Conservation (phyloP, 2,113 vertebrate genomes). For the Columbina picui region DNA sequence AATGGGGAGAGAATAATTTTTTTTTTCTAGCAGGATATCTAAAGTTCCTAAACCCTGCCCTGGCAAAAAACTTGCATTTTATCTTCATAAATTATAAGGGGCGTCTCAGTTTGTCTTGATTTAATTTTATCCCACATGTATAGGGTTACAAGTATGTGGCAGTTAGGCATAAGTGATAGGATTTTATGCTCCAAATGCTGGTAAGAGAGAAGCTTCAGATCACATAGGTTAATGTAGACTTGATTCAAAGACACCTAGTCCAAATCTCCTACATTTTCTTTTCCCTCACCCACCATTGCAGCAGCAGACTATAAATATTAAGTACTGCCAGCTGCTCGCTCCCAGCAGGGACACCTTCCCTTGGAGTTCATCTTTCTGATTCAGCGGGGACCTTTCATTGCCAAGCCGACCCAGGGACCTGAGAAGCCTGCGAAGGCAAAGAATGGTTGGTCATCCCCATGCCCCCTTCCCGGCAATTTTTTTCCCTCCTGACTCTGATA, state of each 20-base stretch:
- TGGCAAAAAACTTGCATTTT: slow-evolving; percentile 4
- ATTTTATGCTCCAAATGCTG: slow-evolving; percentile 75
- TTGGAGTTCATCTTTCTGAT: neutral
- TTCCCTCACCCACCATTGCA: neutral
- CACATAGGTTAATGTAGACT: slow-evolving; percentile 45
- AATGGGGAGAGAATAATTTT: neutral
- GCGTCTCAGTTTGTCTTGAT: neutral
- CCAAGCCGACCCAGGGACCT: neutral
- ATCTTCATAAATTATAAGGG: slow-evolving; percentile 5
- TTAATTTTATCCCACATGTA: slow-evolving; percentile 55
- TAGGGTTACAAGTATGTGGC: slow-evolving; percentile 55
- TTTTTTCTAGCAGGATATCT: neutral
- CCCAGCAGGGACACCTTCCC: neutral
- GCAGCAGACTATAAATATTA: slow-evolving; percentile 44
- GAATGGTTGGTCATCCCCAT: neutral
- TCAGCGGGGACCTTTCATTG: neutral
- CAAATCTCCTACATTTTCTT: neutral
- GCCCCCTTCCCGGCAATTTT: neutral
- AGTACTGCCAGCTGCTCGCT: slow-evolving; percentile 13
- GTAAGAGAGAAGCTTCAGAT: slow-evolving; percentile 59
- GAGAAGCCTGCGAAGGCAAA: neutral
- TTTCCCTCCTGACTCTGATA: neutral
- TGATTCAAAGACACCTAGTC: slow-evolving; percentile 54
- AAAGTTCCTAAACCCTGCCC: slow-evolving; percentile 14
- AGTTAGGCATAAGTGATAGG: slow-evolving; percentile 67